Base-by-base conservation (phyloP, 2,888 invertebrate species). In the Scaptomyza flava region DNA sequence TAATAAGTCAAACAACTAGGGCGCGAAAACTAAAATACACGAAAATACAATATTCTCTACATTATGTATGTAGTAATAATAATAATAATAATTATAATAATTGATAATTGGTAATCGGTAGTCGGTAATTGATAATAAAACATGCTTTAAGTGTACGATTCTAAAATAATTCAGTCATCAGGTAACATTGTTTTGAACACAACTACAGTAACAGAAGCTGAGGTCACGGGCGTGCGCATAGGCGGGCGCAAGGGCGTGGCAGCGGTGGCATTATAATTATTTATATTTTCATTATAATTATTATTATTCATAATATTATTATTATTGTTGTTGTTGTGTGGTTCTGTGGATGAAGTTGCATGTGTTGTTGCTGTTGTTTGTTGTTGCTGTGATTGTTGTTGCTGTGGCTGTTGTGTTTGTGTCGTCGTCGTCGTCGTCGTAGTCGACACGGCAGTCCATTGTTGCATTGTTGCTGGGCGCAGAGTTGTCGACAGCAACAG, bases 181-280 rank as follows among this genome's bases (percentile, higher is more conserved):
- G 92, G 92, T 92, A 92, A 91, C 92, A 91, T 90, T 91, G 92
- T 92, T 91, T 92, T 91, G 90, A 92, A 92, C 88, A 92, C 91
- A 92, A 92, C 91, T 91, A 92, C 91, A 91, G 91, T 92, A 91
- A 93, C 91, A 90, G 92, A 91, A 82, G 91, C 90, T 81, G 89
- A 86, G 81, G 89, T 76, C 74, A 71, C 75, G 74, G 79, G 76
- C 77, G 78, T 72, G 71, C 72, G 80, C 77, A 72, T 56, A 57
- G 72, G 70, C 66, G 65, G 65, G 66, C 72, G 81, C 76, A 74
- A 58, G 64, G 79, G 62, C 74, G 74, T 69, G 63, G 79, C 58
- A 64, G 72, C 67, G 68, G 75, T 64, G 68, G 63, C 65, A 72
- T 47, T 78, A 77, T 65, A 66, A 69, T 68, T 79, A 77, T 78